phyloP scores from a whole-genome alignment of 2,888 invertebrate species.

The Drosophila kuntzei region DNA sequence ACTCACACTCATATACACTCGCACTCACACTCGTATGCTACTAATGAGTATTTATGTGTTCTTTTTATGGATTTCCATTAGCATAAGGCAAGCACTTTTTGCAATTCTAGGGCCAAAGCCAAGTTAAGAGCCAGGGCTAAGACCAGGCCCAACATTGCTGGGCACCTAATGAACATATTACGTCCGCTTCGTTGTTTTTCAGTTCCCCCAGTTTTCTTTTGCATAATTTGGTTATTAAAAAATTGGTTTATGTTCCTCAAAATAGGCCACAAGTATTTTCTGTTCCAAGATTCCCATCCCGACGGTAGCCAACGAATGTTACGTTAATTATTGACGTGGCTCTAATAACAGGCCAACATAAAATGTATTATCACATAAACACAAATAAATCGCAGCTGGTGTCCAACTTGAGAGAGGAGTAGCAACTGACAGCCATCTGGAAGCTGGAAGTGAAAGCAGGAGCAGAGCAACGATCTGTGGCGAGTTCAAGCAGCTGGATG shows the following conservation, averaged over 20 bases:
- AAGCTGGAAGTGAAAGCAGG: constrained; percentile 35
- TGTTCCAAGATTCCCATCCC: constrained; percentile 17
- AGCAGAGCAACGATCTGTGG: constrained; percentile 5
- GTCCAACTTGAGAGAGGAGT: constrained; percentile 2
- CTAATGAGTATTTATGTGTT: constrained; percentile 76
- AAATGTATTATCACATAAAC: constrained; percentile 39
- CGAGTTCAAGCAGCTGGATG: constrained; percentile 1
- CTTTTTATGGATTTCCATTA: constrained; percentile 78
- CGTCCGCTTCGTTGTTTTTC: constrained; percentile 36
- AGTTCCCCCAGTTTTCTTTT: constrained; percentile 45
- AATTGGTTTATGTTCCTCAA: constrained; percentile 73
- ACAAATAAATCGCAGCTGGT: constrained; percentile 26
- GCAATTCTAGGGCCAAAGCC: constrained; percentile 23
- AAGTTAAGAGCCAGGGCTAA: constrained; percentile 9
- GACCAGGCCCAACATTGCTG: constrained; percentile 21
- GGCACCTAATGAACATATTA: constrained; percentile 61
- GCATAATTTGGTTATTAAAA: constrained; percentile 79
- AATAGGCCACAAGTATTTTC: constrained; percentile 60
- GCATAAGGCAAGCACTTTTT: constrained; percentile 58
- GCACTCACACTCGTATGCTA: constrained; percentile 12
- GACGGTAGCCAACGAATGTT: constrained; percentile 30
- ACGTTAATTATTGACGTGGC: constrained; percentile 53
- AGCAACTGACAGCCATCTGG: neutral
- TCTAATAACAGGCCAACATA: constrained; percentile 31
- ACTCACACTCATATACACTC: constrained; percentile 8